phyloP scores from a whole-genome alignment of 2,888 invertebrate species.

The Panorpa germanica region DNA sequence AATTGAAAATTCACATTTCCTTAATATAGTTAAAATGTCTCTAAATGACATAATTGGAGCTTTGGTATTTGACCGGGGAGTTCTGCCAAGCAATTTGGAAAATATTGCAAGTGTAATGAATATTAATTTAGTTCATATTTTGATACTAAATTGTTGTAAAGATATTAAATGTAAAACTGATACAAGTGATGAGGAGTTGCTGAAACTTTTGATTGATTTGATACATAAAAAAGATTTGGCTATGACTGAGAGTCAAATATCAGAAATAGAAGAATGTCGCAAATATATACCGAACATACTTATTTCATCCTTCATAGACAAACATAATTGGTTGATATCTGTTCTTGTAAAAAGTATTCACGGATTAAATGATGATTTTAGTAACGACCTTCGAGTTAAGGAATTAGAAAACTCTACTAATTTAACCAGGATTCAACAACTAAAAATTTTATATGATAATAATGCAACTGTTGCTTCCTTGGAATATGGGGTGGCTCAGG shows the following conservation, averaged over 20 bases:
- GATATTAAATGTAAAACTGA: conserved; percentile 30
- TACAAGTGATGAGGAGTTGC: conserved; percentile 18
- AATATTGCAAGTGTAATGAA: conserved; percentile 45
- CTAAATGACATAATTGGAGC: conserved; percentile 42
- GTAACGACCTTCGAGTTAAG: conserved; percentile 34
- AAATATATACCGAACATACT: conserved; percentile 29
- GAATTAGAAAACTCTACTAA: conserved; percentile 39
- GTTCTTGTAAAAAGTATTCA: conserved; percentile 46
- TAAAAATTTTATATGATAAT: conserved; percentile 32
- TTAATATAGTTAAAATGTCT: conserved; percentile 30
- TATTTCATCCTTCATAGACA: conserved; percentile 39
- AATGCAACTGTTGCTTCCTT: conserved; percentile 39
- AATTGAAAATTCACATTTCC: conserved; percentile 24
- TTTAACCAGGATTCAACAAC: conserved; percentile 29
- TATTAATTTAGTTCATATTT: conserved; percentile 53
- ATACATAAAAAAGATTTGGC: too few relatives aligned
- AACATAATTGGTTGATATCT: conserved; percentile 47
- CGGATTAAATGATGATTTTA: conserved; percentile 28
- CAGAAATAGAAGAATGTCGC: too few relatives aligned
- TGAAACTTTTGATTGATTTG: conserved; percentile 24
- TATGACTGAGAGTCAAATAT: too few relatives aligned
- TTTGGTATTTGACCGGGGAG: conserved; percentile 43
- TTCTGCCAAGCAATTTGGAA: conserved; percentile 49
- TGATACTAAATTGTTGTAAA: conserved; percentile 54
- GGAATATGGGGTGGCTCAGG: conserved; percentile 31